These are phyloP conservation scores for Callaeas wilsoni DNA, from an alignment of 2,113 vertebrate genomes.

Conservation along the genomic window DNA sequence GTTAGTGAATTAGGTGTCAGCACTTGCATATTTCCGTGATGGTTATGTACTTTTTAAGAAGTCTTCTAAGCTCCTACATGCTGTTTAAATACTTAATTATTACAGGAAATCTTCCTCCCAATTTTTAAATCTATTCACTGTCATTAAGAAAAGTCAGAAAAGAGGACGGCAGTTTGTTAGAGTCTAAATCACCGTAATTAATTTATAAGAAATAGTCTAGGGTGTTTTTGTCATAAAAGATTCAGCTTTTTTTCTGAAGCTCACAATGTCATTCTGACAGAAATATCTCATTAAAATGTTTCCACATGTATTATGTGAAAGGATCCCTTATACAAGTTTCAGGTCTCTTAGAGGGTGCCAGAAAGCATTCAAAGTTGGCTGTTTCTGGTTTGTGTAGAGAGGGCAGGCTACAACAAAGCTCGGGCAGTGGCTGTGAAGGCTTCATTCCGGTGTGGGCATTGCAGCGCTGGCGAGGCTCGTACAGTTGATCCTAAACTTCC, in stretches of 20 bases:
- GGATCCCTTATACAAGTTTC: background rate
- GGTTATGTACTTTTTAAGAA: background rate
- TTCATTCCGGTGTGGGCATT: background rate
- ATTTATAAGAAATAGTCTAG: background rate
- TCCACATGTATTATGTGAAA: background rate
- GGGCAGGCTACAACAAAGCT: background rate
- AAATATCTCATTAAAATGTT: background rate
- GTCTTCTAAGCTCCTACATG: background rate
- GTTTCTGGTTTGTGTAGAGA: background rate
- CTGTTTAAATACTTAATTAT: background rate
- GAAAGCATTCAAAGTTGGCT: background rate
- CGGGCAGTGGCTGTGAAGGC: rapidly evolving
- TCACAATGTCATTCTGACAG: background rate
- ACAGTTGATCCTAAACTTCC: rapidly evolving
- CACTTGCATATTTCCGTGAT: background rate
- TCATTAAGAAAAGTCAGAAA: background rate
- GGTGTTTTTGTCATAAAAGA: background rate
- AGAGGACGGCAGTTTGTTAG: background rate
- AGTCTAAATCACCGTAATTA: background rate
- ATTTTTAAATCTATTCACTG: background rate
- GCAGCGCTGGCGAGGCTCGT: rapidly evolving
- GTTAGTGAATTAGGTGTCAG: constrained; percentile 9
- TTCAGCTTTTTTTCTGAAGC: background rate
- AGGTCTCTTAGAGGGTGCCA: background rate
- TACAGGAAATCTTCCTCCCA: background rate